Conservation (phyloP, 23 tunicate genomes). For the Trididemnum clinides region DNA sequence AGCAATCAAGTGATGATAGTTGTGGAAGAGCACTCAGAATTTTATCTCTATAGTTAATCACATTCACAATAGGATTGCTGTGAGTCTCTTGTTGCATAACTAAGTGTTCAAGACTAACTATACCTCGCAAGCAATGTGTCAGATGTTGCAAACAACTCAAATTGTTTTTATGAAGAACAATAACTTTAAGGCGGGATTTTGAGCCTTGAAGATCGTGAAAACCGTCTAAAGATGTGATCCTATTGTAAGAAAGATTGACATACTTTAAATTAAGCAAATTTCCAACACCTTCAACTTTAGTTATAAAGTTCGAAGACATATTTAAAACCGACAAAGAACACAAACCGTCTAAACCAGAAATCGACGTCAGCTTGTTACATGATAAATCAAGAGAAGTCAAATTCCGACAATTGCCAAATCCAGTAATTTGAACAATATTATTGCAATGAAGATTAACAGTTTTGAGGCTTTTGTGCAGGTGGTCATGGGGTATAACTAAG, state of each 20-base stretch:
- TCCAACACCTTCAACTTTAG: not conserved
- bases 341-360: conserved; percentile 1
- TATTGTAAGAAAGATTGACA: conserved; percentile 26
- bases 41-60: conserved; percentile 20
- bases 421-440: not conserved
- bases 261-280: not conserved
- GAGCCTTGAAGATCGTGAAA: conserved; percentile 17
- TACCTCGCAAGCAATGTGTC: conserved; percentile 37
- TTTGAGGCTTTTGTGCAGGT: not conserved
- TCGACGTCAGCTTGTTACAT: conserved; percentile 4
- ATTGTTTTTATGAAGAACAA: conserved; percentile 53
- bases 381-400: conserved; percentile 13
- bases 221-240: not conserved
- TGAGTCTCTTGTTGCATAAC: conserved; percentile 11
- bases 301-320: conserved; percentile 6
- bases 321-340: not conserved
- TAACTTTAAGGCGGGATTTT: conserved; percentile 15
- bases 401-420: not conserved
- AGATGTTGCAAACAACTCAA: conserved; percentile 13
- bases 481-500: not conserved
- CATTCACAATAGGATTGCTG: conserved; percentile 39
- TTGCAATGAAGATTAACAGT: conserved; percentile 21
- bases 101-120: conserved; percentile 37
- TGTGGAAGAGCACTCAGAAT: conserved; percentile 47
- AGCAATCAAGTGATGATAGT: conserved; percentile 33